Percentiles rank a stretch among this genome's conserved stretches.
Conservation (phyloP, 2,113 vertebrate species). For the Pachyramphus minor region DNA sequence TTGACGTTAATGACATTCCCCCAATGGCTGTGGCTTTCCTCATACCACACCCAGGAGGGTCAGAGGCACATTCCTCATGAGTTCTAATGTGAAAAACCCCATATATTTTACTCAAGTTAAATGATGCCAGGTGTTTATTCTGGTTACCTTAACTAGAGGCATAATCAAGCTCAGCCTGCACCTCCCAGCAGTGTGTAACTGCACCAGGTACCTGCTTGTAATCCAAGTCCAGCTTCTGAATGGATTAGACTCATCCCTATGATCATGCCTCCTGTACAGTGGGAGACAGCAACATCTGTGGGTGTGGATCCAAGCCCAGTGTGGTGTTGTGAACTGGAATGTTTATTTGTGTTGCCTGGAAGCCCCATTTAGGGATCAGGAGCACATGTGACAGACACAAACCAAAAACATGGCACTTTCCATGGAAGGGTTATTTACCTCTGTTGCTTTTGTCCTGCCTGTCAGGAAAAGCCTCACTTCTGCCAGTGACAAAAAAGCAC, state of each 20-base stretch:
- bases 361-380: not conserved
- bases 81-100: not conserved
- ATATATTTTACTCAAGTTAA: conserved; percentile 4
- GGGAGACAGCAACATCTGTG: not conserved
- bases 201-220: not conserved
- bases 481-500: not conserved
- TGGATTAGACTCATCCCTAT: not conserved
- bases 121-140: not conserved
- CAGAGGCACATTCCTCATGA: not conserved
- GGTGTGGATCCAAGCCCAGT: not conserved
- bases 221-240: not conserved
- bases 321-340: not conserved
- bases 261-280: not conserved
- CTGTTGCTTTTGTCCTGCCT: not conserved
- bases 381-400: not conserved
- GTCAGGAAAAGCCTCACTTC: not conserved
- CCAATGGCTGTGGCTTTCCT: conserved; percentile 34
- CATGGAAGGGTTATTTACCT: not conserved
- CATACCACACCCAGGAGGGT: not conserved
- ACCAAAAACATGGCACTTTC: not conserved
- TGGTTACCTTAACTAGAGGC: not conserved
- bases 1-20: conserved; percentile 33
- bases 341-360: conserved; percentile 29
- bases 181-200: not conserved
- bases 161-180: not conserved